Evolutionary conservation across 2,113 vertebrate species (phyloP).

Genomic region (Cairina moschata): DNA sequence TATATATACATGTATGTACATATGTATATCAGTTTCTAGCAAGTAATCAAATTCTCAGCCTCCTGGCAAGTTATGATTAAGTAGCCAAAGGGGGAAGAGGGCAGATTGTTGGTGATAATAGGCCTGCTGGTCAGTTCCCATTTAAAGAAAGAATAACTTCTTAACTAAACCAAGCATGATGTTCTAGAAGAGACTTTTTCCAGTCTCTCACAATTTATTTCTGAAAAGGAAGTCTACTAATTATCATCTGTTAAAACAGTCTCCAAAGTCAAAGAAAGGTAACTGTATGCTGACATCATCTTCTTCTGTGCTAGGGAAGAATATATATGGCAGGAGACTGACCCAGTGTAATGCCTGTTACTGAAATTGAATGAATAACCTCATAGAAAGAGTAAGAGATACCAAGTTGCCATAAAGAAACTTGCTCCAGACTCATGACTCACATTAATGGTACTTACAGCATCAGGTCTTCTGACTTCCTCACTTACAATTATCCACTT

Average conservation of each 20-base stretch:
- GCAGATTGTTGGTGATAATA: neutral
- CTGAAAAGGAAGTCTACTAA: neutral
- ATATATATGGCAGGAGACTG: neutral
- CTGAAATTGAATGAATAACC: neutral
- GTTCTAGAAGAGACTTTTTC: neutral
- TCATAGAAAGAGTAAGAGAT: neutral
- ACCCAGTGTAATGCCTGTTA: neutral
- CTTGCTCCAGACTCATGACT: slow-evolving; percentile 9
- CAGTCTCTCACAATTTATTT: neutral
- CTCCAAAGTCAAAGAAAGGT: neutral
- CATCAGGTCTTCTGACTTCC: slow-evolving; percentile 41
- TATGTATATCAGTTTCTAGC: neutral
- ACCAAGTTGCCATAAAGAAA: neutral
- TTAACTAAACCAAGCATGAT: neutral
- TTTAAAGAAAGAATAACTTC: neutral
- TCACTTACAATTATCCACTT: slow-evolving; percentile 50
- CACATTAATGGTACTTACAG: slow-evolving; percentile 17
- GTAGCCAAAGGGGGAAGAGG: neutral
- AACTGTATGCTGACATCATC: neutral
- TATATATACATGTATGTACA: neutral
- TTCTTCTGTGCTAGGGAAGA: neutral
- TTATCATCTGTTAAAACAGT: neutral
- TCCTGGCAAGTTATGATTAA: neutral
- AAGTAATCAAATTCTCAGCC: slow-evolving; percentile 2
- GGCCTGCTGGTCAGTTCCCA: neutral